Conservation (phyloP, 1,140 invertebrate species). For the Euura saliciscinereae region DNA sequence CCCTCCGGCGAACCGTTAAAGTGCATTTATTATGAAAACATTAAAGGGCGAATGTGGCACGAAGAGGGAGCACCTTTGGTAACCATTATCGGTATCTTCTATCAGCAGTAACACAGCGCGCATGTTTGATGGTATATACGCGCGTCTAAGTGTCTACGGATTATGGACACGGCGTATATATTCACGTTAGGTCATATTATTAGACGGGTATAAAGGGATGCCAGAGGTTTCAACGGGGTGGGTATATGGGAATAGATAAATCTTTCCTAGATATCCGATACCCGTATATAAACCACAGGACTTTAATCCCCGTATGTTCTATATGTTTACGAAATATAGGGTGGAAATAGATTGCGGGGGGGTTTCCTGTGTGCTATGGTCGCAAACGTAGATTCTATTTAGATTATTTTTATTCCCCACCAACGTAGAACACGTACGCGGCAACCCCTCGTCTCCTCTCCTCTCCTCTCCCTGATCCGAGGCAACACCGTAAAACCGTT, state of each 20-base stretch:
- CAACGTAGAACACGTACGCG: neutral
- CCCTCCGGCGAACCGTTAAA: conserved; percentile 1
- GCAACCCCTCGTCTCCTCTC: neutral
- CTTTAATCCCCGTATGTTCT: neutral
- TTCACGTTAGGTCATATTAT: neutral
- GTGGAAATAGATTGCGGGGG: neutral
- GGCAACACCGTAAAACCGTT: conserved; percentile 12
- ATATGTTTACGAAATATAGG: neutral
- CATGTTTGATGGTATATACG: too few species aligned
- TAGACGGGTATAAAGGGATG: neutral
- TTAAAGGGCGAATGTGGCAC: neutral
- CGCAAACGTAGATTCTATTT: conserved; percentile 15
- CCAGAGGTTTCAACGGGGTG: too few species aligned
- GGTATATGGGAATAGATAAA: neutral
- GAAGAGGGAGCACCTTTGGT: neutral
- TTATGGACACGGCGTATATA: too few species aligned
- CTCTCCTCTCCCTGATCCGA: neutral
- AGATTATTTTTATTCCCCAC: conserved; percentile 14
- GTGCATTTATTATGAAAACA: conserved; percentile 7
- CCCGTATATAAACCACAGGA: neutral
- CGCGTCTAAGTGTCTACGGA: too few species aligned
- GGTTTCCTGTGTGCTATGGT: neutral
- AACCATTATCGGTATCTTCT: neutral
- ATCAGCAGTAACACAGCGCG: too few species aligned
- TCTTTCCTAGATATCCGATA: neutral